Percentiles rank a stretch among this genome's conserved stretches.
phyloP scores from a whole-genome alignment of 2,797 vertebrate genomes.

The Graptemys geographica region DNA sequence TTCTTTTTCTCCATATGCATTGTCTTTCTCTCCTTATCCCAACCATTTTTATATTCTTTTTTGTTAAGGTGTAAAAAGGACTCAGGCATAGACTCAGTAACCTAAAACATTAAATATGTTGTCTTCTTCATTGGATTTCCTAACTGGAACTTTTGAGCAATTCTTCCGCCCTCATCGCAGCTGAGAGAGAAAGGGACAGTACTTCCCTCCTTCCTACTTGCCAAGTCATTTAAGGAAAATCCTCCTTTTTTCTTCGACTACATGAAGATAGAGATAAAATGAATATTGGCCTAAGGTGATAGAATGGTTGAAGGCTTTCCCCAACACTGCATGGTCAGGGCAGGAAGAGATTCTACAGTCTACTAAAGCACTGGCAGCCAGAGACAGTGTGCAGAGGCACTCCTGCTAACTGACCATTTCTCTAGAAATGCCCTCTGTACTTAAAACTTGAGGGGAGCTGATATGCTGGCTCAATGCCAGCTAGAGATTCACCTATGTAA shows the following conservation, averaged over 20 bases:
- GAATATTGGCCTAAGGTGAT: background rate
- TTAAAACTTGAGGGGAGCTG: background rate
- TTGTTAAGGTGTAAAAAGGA: background rate
- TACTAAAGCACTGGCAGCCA: background rate
- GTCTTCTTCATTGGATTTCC: too few species aligned
- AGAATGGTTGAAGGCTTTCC: background rate
- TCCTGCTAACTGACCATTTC: conserved; percentile 8
- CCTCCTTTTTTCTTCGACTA: background rate
- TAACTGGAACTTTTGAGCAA: too few species aligned
- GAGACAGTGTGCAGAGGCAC: background rate
- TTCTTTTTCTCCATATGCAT: background rate
- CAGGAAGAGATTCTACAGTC: background rate
- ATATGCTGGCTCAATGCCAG: background rate
- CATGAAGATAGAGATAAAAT: too few species aligned
- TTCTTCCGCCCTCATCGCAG: background rate
- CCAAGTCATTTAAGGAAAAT: background rate
- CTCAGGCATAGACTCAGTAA: background rate
- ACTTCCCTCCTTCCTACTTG: background rate
- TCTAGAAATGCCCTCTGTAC: background rate
- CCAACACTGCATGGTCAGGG: background rate
- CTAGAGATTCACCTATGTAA: background rate
- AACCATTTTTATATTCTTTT: background rate
- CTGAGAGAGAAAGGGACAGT: background rate
- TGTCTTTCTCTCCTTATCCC: background rate
- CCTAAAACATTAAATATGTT: background rate